Evolutionary conservation across 2,797 vertebrate species (phyloP).

Genomic region (Heteromormyrus szaboi): DNA sequence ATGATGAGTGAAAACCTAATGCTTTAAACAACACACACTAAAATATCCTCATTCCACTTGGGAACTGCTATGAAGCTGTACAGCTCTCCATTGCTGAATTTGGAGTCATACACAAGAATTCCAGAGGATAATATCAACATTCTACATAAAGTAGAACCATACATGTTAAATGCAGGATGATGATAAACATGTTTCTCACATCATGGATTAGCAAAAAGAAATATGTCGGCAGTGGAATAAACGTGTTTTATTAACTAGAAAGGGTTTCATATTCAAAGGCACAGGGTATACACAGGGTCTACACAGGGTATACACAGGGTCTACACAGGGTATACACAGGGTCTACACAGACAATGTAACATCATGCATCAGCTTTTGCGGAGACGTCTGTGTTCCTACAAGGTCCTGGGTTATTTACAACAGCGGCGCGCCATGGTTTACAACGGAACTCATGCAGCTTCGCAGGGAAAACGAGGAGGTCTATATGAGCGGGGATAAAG

Average conservation of each 20-base stretch:
- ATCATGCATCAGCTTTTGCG: not conserved
- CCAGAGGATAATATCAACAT: not conserved
- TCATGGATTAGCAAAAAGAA: not conserved
- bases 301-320: too few species aligned
- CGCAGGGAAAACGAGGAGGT: not conserved
- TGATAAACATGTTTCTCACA: not conserved
- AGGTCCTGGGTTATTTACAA: not conserved
- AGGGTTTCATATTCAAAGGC: not conserved
- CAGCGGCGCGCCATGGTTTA: not conserved
- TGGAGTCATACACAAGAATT: not conserved
- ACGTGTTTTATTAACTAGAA: not conserved
- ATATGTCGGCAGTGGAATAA: not conserved
- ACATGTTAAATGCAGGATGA: not conserved
- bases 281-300: not conserved
- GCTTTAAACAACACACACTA: not conserved
- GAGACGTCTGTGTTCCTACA: not conserved
- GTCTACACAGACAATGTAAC: not conserved
- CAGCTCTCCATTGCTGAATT: not conserved
- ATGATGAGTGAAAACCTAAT: not conserved
- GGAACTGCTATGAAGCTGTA: not conserved
- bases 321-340: not conserved
- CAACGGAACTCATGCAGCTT: not conserved
- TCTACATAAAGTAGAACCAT: not conserved
- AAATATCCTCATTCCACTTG: not conserved
- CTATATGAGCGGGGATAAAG: not conserved